phyloP scores from a whole-genome alignment of 2,113 vertebrate genomes.

The Cheirogaleus medius region DNA sequence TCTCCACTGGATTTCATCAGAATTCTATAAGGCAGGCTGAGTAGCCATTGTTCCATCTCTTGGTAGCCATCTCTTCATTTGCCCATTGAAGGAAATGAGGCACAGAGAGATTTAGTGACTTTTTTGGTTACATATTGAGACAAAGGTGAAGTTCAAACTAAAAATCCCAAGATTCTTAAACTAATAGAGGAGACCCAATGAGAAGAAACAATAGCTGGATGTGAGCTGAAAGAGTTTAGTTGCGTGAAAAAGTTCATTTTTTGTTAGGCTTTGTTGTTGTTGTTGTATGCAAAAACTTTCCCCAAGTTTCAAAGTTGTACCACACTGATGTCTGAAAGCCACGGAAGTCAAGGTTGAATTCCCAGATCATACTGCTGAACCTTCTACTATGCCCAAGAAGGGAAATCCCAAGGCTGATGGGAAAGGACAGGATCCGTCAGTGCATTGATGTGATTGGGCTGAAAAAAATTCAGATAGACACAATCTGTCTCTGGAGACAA shows the following conservation, averaged over 20 bases:
- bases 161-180: not conserved
- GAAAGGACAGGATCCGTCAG: constrained; percentile 15
- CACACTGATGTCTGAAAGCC: not conserved
- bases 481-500: constrained; percentile 45
- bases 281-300: not conserved
- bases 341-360: not conserved
- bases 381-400: not conserved
- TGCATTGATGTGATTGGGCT: not conserved
- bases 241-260: not conserved
- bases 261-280: not conserved
- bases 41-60: not conserved
- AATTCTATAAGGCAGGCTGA: not conserved
- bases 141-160: not conserved
- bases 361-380: not conserved
- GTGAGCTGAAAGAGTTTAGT: not conserved
- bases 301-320: not conserved
- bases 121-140: not conserved
- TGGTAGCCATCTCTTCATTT: no score
- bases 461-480: constrained; percentile 56
- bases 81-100: not conserved
- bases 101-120: not conserved
- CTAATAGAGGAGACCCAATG: not conserved
- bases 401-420: not conserved
- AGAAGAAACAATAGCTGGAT: not conserved
- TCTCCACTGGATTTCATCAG: not conserved